A percentile compares a stretch with the other conserved stretches of the same genome.
Conservation (phyloP, 2,797 vertebrate genomes). For the Cheirogaleus major region DNA sequence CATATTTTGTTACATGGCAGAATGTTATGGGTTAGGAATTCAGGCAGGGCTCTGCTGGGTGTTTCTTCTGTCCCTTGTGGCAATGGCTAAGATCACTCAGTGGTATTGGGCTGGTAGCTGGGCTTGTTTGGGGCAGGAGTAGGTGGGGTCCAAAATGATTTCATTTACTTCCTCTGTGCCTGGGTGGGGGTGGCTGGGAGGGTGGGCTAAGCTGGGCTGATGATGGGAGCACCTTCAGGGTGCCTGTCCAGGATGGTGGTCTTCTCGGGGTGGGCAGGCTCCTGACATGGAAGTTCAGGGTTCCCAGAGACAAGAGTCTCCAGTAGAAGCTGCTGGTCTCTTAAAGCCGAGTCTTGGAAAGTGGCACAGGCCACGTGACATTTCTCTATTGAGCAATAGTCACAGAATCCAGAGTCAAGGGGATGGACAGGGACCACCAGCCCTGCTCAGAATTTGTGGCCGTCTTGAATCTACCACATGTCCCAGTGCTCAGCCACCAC, state of each 20-base stretch:
- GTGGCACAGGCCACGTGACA: background rate
- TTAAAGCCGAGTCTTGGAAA: background rate
- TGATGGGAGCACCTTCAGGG: background rate
- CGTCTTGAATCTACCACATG: background rate
- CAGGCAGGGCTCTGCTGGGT: background rate
- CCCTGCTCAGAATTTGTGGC: background rate
- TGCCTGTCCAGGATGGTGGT: background rate
- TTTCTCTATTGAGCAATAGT: background rate
- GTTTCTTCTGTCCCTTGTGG: background rate
- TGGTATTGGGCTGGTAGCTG: background rate
- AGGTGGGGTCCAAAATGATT: background rate
- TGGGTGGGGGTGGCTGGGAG: background rate
- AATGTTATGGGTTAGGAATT: background rate
- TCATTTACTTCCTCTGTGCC: background rate
- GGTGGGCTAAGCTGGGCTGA: background rate
- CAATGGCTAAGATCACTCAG: background rate
- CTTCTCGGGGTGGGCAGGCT: background rate
- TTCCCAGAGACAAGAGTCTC: background rate
- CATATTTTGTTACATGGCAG: background rate
- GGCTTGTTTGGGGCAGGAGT: background rate
- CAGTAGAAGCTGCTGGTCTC: background rate
- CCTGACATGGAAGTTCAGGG: background rate
- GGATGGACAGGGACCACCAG: fast-evolving
- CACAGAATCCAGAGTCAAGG: background rate
- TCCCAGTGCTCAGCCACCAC: background rate